Percentiles rank a stretch among this genome's conserved stretches.
These are phyloP conservation scores for Eilema caniola DNA, from an alignment of 2,888 invertebrate species.

Conservation along the genomic window DNA sequence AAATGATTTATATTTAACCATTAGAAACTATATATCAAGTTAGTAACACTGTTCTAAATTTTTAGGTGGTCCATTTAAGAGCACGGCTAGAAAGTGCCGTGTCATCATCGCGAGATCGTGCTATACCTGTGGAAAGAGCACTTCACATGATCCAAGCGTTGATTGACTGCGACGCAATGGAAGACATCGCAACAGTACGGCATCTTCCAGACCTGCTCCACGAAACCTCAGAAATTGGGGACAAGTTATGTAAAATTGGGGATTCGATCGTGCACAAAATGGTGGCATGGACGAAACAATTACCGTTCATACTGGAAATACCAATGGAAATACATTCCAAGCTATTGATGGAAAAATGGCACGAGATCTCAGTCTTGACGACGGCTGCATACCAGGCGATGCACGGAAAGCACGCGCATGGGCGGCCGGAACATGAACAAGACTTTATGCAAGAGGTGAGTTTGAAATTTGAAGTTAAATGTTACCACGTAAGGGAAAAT, in stretches of 20 bases:
- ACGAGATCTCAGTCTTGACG: slow-evolving; percentile 97
- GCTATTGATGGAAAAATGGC: slow-evolving; percentile 99
- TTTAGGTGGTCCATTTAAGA: slow-evolving; percentile 92
- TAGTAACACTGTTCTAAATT: slow-evolving; percentile 39
- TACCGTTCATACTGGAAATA: slow-evolving; percentile 98
- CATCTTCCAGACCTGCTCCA: slow-evolving; percentile 96
- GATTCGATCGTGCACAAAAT: slow-evolving; percentile 99
- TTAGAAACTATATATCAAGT: slow-evolving; percentile 2
- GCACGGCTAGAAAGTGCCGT: slow-evolving; percentile 96
- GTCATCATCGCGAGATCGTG: slow-evolving; percentile 94
- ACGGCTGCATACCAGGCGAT: slow-evolving; percentile 98
- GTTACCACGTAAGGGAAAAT: slow-evolving; percentile 23
- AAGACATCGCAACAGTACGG: slow-evolving; percentile 97
- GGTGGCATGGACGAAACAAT: slow-evolving; percentile 99
- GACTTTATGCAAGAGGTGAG: slow-evolving; percentile 95
- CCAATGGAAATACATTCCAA: slow-evolving; percentile 98
- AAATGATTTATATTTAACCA: neutral
- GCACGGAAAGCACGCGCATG: slow-evolving; percentile 89
- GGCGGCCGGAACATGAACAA: slow-evolving; percentile 88
- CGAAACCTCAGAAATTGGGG: slow-evolving; percentile 96
- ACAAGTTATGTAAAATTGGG: slow-evolving; percentile 97
- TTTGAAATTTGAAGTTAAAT: slow-evolving; percentile 36
- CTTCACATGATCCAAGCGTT: slow-evolving; percentile 96
- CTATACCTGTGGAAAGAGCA: slow-evolving; percentile 94
- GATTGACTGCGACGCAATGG: slow-evolving; percentile 98